Evolutionary conservation across 2,888 invertebrate species (phyloP).

Genomic region (Drosophila demipolita): DNA sequence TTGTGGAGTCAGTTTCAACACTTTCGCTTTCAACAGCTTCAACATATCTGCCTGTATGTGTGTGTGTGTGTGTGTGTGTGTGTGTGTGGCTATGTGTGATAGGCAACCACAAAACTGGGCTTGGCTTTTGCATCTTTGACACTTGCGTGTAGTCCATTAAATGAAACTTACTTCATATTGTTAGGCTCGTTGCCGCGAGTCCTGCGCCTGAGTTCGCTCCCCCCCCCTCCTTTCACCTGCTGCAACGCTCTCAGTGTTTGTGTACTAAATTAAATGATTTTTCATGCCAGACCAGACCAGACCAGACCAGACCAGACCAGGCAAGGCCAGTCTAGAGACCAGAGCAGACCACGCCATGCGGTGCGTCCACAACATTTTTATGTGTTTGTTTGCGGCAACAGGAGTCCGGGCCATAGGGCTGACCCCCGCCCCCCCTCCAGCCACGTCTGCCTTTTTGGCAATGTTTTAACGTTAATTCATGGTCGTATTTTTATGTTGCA

Average conservation of each 20-base stretch:
- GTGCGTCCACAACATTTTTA: constrained; percentile 73
- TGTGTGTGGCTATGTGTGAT: constrained; percentile 23
- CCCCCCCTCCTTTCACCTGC: not conserved
- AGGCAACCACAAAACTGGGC: constrained; percentile 56
- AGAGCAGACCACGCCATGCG: constrained; percentile 48
- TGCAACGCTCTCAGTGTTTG: constrained; percentile 43
- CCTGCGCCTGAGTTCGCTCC: constrained; percentile 1
- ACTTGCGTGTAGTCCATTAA: constrained; percentile 77
- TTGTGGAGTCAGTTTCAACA: constrained; percentile 43
- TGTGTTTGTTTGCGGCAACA: constrained; percentile 74
- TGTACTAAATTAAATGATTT: constrained; percentile 79
- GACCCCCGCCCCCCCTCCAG: not conserved
- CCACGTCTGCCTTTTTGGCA: constrained; percentile 66
- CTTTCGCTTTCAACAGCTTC: constrained; percentile 50
- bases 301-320: constrained; percentile 15
- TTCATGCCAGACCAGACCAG: constrained; percentile 65
- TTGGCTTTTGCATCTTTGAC: constrained; percentile 54
- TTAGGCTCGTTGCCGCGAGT: constrained; percentile 50
- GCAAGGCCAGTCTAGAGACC: constrained; percentile 12
- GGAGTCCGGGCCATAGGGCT: constrained; percentile 18
- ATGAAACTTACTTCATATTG: constrained; percentile 76
- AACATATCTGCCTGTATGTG: constrained; percentile 2
- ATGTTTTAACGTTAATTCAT: constrained; percentile 82
- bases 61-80: constrained; percentile 2
- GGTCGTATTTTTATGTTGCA: constrained; percentile 81